Evolutionary conservation across 2,888 invertebrate species (phyloP).

Genomic region (Camponotus fellah): DNA sequence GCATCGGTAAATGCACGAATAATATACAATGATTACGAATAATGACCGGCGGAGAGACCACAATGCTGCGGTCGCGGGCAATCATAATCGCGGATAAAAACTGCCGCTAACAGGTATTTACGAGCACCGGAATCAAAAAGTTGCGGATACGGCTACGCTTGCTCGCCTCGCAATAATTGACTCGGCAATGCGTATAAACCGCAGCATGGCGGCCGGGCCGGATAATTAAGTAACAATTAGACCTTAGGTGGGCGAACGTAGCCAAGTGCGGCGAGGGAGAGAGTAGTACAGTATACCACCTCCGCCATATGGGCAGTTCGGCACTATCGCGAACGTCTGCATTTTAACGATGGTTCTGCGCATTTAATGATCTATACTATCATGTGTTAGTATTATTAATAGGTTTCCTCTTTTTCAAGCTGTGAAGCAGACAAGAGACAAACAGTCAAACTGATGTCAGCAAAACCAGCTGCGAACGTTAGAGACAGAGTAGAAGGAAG

Average conservation of each 20-base stretch:
- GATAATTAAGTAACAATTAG: constrained; percentile 85
- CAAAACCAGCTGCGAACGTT: background rate
- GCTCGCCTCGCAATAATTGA: constrained; percentile 80
- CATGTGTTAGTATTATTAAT: constrained; percentile 16
- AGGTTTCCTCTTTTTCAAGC: background rate
- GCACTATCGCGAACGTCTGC: constrained; percentile 56
- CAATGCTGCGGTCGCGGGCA: constrained; percentile 49
- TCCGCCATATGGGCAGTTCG: constrained; percentile 57
- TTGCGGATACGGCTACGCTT: constrained; percentile 74
- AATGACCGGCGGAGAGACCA: constrained; percentile 27
- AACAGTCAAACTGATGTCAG: background rate
- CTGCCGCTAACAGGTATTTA: constrained; percentile 60
- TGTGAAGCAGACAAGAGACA: background rate
- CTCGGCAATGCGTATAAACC: constrained; percentile 83
- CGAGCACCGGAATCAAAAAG: constrained; percentile 58
- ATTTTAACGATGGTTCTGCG: constrained; percentile 43
- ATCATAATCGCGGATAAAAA: constrained; percentile 54
- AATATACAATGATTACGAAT: constrained; percentile 48
- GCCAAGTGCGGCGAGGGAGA: constrained; percentile 69
- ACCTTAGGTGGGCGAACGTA: constrained; percentile 79
- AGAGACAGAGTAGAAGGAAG: background rate
- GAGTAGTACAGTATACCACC: constrained; percentile 18
- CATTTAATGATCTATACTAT: constrained; percentile 25
- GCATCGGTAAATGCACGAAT: constrained; percentile 35
- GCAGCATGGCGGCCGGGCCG: constrained; percentile 81